Conservation (phyloP, 2,113 vertebrate genomes). For the Catharus bicknelli region DNA sequence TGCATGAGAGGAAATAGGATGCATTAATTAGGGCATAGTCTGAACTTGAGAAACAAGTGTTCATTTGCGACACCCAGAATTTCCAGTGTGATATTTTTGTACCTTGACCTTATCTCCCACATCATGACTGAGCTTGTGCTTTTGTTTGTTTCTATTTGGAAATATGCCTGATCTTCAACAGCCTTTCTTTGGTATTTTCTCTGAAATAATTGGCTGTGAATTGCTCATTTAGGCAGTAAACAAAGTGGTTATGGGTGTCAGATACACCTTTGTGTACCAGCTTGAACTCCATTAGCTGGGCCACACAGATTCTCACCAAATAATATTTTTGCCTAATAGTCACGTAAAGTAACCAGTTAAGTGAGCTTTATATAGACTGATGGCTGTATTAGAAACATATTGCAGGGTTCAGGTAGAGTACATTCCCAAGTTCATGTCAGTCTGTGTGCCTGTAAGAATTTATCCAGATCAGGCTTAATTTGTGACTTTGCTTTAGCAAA, state of each 20-base stretch:
- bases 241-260: neutral
- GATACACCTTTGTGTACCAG: neutral
- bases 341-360: neutral
- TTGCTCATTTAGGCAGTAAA: neutral
- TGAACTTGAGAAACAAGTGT: slow-evolving; percentile 1
- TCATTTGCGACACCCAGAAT: neutral
- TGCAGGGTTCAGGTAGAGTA: neutral
- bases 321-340: neutral
- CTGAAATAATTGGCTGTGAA: neutral
- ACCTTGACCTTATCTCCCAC: neutral
- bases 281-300: neutral
- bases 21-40: neutral
- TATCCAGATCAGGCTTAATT: neutral
- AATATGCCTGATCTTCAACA: neutral
- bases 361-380: neutral
- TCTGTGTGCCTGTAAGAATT: neutral
- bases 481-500: neutral
- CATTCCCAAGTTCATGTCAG: neutral
- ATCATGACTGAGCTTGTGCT: neutral
- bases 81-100: neutral
- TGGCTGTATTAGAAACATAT: neutral
- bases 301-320: neutral
- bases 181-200: neutral
- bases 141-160: neutral
- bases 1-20: slow-evolving; percentile 1